These are phyloP conservation scores for Acropternis orthonyx DNA, from an alignment of 2,797 vertebrate genomes.

Conservation along the genomic window DNA sequence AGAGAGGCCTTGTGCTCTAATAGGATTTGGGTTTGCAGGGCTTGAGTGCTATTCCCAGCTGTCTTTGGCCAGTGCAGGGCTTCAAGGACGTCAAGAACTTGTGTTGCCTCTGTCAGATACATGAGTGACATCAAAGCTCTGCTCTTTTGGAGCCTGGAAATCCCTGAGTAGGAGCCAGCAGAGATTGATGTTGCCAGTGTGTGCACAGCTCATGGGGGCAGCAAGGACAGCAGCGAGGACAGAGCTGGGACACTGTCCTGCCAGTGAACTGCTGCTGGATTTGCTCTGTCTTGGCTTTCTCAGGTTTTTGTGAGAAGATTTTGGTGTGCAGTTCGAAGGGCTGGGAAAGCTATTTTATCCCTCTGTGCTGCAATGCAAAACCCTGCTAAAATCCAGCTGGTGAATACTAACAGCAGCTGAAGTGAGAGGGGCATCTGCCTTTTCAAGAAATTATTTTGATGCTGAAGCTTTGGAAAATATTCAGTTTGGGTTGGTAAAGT, in stretches of 20 bases:
- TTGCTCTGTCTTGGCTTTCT: neutral
- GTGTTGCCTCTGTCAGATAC: neutral
- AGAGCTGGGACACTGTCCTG: neutral
- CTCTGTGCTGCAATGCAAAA: neutral
- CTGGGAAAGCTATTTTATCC: neutral
- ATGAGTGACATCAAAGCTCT: constrained; percentile 4
- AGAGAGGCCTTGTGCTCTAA: neutral
- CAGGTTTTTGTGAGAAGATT: neutral
- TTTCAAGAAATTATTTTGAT: neutral
- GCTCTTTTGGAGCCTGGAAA: neutral
- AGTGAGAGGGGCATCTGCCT: neutral
- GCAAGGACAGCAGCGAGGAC: neutral
- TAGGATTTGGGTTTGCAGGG: neutral
- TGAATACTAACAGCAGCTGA: neutral
- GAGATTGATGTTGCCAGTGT: neutral
- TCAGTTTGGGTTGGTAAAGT: neutral
- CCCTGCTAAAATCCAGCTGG: neutral
- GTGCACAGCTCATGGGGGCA: neutral
- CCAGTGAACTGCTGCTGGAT: neutral
- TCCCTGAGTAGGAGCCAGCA: constrained; percentile 7
- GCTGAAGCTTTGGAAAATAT: neutral
- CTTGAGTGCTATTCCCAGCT: neutral
- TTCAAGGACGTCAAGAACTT: neutral
- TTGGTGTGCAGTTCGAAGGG: neutral
- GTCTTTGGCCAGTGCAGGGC: neutral